phyloP scores from a whole-genome alignment of 1,140 invertebrate genomes.

The Steinernema feltiae region DNA sequence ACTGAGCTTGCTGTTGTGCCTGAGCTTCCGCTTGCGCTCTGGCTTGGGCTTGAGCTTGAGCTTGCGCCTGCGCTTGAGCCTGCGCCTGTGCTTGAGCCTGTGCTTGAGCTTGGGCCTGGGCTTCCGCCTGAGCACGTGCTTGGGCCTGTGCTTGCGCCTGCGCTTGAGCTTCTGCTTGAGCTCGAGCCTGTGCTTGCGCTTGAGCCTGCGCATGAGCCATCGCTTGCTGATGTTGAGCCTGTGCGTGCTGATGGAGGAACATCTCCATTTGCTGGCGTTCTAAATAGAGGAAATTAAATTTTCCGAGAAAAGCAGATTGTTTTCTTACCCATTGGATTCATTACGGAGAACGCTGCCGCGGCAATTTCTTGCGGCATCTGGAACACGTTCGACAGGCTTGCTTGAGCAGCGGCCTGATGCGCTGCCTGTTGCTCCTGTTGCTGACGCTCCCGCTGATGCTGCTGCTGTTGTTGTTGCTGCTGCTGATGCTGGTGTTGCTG shows the following conservation, averaged over 20 bases:
- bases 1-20: background rate
- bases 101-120: background rate
- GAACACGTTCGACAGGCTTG: background rate
- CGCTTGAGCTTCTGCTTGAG: background rate
- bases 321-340: background rate
- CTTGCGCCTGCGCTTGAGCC: background rate
- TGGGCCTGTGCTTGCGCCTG: background rate
- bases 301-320: background rate
- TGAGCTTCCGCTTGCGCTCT: background rate
- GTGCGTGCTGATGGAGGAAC: background rate
- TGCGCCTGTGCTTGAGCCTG: background rate
- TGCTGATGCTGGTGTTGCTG: slow-evolving; percentile 20
- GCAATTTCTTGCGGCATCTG: slow-evolving; percentile 1
- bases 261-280: background rate
- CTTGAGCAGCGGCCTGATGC: slow-evolving; percentile 13
- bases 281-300: background rate
- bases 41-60: slow-evolving; percentile 6
- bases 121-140: background rate
- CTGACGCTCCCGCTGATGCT: background rate
- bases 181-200: background rate
- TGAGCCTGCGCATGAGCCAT: background rate
- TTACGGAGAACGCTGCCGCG: slow-evolving; percentile 6
- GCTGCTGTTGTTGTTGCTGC: slow-evolving; percentile 14
- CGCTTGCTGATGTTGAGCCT: background rate
- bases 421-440: slow-evolving; percentile 13